These are phyloP conservation scores for Eueides isabella DNA, from an alignment of 1,140 invertebrate species.

Conservation along the genomic window DNA sequence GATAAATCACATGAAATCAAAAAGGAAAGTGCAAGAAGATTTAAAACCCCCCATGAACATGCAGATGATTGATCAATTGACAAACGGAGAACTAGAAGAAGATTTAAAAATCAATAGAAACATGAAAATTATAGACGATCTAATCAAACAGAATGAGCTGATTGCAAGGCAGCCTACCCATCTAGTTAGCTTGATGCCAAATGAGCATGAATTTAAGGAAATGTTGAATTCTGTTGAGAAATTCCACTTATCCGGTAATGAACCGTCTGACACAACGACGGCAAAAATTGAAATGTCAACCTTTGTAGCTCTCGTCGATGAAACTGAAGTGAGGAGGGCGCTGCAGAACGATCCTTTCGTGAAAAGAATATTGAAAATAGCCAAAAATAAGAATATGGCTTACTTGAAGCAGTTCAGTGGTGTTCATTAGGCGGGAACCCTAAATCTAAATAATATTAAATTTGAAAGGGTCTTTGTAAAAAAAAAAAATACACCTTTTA, in stretches of 20 bases:
- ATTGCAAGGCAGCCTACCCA: slow-evolving; percentile 10
- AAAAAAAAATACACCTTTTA: too few species aligned
- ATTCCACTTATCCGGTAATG: background rate
- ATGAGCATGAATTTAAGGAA: slow-evolving; percentile 42
- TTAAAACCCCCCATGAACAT: background rate
- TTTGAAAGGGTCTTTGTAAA: too few species aligned
- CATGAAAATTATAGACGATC: slow-evolving; percentile 20
- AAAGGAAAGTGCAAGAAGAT: background rate
- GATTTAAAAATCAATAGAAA: background rate
- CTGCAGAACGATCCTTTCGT: slow-evolving; percentile 55
- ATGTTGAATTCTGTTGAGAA: slow-evolving; percentile 34
- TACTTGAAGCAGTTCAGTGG: background rate
- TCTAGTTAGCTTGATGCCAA: too few species aligned
- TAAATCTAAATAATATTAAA: too few species aligned
- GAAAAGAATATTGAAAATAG: slow-evolving; percentile 55
- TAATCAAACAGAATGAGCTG: slow-evolving; percentile 42
- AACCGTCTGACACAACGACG: slow-evolving; percentile 19
- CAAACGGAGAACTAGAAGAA: background rate
- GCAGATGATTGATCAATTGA: slow-evolving; percentile 33
- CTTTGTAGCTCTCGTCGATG: slow-evolving; percentile 47
- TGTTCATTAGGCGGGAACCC: too few species aligned
- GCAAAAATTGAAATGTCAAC: slow-evolving; percentile 30
- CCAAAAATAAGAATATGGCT: slow-evolving; percentile 25
- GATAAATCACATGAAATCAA: background rate
- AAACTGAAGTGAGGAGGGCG: slow-evolving; percentile 46